These are phyloP conservation scores for Tenthredo distinguenda DNA, from an alignment of 2,888 invertebrate species.

Conservation along the genomic window DNA sequence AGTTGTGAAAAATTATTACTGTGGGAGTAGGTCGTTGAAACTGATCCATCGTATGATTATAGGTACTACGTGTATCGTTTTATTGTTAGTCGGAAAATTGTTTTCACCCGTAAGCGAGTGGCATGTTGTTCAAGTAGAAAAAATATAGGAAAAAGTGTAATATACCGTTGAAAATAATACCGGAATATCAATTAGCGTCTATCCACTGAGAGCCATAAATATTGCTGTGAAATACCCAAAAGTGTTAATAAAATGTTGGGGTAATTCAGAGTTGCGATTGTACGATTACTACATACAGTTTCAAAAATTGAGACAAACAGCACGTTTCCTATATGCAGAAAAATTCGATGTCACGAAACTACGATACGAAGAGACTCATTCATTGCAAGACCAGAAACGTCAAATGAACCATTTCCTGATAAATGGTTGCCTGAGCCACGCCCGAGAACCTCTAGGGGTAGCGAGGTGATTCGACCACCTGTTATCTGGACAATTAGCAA, in stretches of 20 bases:
- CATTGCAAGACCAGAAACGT: background rate
- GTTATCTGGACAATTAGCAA: slow-evolving; percentile 67
- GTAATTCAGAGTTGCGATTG: background rate
- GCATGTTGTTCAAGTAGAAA: background rate
- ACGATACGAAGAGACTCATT: background rate
- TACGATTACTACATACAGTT: background rate
- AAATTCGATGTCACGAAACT: background rate
- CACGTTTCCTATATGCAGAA: background rate
- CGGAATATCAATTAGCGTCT: background rate
- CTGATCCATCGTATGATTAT: slow-evolving; percentile 5
- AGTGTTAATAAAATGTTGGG: background rate
- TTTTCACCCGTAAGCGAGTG: background rate
- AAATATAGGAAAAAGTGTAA: background rate
- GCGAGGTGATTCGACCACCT: slow-evolving; percentile 63
- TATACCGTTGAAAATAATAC: background rate
- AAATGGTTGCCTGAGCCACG: background rate
- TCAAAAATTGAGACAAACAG: background rate
- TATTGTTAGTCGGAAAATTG: slow-evolving; percentile 9
- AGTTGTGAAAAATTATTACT: slow-evolving; percentile 9
- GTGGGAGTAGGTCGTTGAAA: background rate
- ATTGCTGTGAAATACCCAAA: background rate
- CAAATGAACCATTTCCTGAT: background rate
- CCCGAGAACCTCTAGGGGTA: background rate
- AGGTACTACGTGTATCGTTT: background rate
- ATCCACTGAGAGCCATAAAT: background rate